Conservation (phyloP, 2,888 invertebrate genomes). For the Glaucopsyche alexis region DNA sequence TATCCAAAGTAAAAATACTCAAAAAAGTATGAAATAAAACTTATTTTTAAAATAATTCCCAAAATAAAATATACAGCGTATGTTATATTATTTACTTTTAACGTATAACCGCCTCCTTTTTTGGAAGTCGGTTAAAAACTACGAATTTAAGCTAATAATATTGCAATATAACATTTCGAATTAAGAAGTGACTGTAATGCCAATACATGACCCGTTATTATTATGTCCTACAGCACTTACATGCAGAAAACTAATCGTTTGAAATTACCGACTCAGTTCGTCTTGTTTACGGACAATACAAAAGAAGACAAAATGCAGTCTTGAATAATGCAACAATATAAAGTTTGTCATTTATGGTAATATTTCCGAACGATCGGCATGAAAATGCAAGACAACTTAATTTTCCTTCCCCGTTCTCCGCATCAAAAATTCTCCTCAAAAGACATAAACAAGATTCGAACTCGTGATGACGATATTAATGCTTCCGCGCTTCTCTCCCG, state of each 20-base stretch:
- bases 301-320: neutral
- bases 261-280: neutral
- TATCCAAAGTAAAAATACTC: too few relatives aligned
- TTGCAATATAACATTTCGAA: too few relatives aligned
- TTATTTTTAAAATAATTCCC: too few relatives aligned
- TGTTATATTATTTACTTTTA: too few relatives aligned
- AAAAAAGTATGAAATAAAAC: too few relatives aligned
- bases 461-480: slow-evolving; percentile 32
- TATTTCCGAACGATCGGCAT: slow-evolving; percentile 23
- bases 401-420: slow-evolving; percentile 28
- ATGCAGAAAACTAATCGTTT: neutral
- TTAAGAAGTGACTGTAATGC: too few relatives aligned
- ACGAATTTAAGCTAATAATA: too few relatives aligned
- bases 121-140: too few relatives aligned
- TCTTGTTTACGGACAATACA: neutral
- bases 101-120: too few relatives aligned
- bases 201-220: too few relatives aligned
- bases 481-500: neutral
- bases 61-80: too few relatives aligned
- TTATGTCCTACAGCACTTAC: too few relatives aligned
- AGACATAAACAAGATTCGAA: slow-evolving; percentile 31
- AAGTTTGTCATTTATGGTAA: slow-evolving; percentile 22
- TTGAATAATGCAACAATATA: slow-evolving; percentile 21
- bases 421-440: slow-evolving; percentile 21
- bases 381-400: slow-evolving; percentile 26